Conservation (phyloP, 2,113 vertebrate genomes). For the Cololabis saira region DNA sequence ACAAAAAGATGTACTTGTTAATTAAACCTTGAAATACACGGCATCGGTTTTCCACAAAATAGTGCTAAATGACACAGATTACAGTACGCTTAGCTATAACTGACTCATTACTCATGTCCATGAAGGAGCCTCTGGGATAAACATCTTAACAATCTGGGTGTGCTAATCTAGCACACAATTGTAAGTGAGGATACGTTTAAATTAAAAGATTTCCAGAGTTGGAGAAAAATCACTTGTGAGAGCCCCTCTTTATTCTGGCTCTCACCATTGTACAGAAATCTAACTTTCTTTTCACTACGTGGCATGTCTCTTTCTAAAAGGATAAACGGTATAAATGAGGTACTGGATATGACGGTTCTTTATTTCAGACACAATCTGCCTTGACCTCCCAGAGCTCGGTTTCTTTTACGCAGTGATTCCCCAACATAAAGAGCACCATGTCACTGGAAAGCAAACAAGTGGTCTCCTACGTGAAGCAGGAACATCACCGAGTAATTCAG, state of each 20-base stretch:
- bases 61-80: slow-evolving; percentile 53
- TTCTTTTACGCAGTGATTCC: too few species aligned
- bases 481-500: slow-evolving; percentile 56
- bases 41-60: slow-evolving; percentile 55
- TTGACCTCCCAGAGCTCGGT: too few species aligned
- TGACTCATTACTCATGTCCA: slow-evolving; percentile 68
- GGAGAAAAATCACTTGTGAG: slow-evolving; percentile 7
- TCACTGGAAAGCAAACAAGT: slow-evolving; percentile 42
- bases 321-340: too few species aligned
- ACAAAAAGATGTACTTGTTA: slow-evolving; percentile 52
- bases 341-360: too few species aligned
- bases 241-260: not conserved
- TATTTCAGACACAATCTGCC: too few species aligned
- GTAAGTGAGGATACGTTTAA: slow-evolving; percentile 22
- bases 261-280: too few species aligned
- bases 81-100: slow-evolving; percentile 43
- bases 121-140: slow-evolving; percentile 44
- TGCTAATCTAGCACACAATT: slow-evolving; percentile 35
- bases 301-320: too few species aligned
- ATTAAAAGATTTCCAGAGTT: slow-evolving; percentile 15
- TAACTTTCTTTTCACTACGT: too few species aligned
- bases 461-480: slow-evolving; percentile 41
- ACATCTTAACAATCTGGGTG: slow-evolving; percentile 50
- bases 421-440: not conserved
- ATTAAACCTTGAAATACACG: slow-evolving; percentile 48